These are phyloP conservation scores for Luperina nickerlii DNA, from an alignment of 2,888 invertebrate genomes.

Conservation along the genomic window DNA sequence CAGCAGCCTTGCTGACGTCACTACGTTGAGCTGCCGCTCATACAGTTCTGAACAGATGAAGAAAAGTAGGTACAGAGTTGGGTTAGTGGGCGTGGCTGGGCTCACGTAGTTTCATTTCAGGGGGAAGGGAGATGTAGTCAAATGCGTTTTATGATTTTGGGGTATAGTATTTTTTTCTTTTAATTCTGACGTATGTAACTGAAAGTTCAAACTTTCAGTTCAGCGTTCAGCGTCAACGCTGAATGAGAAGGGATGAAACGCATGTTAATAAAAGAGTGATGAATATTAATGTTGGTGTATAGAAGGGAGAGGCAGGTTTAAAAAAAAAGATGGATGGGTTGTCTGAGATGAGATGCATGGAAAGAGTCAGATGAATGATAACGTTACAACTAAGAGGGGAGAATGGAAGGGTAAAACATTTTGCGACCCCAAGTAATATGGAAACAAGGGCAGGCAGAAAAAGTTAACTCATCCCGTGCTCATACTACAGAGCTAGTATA, in stretches of 20 bases:
- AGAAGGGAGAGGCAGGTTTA: background rate
- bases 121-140: background rate
- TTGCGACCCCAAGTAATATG: background rate
- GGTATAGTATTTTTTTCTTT: background rate
- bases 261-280: background rate
- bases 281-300: background rate
- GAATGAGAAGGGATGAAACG: background rate
- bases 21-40: conserved; percentile 78
- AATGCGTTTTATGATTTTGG: background rate
- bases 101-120: background rate
- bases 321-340: background rate
- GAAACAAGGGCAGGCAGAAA: too few relatives aligned
- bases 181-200: background rate
- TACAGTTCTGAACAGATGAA: conserved; percentile 72
- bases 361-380: background rate
- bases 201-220: too few relatives aligned
- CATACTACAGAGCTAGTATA: background rate
- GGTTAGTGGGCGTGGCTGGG: conserved; percentile 10
- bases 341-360: background rate
- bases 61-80: conserved; percentile 22
- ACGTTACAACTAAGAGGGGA: too few relatives aligned
- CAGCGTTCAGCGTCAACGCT: too few relatives aligned
- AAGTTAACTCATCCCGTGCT: conserved; percentile 5
- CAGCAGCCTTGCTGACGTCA: conserved; percentile 81
- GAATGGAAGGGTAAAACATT: background rate